Conservation (phyloP, 2,797 vertebrate species). For the Bradypodion ventrale region DNA sequence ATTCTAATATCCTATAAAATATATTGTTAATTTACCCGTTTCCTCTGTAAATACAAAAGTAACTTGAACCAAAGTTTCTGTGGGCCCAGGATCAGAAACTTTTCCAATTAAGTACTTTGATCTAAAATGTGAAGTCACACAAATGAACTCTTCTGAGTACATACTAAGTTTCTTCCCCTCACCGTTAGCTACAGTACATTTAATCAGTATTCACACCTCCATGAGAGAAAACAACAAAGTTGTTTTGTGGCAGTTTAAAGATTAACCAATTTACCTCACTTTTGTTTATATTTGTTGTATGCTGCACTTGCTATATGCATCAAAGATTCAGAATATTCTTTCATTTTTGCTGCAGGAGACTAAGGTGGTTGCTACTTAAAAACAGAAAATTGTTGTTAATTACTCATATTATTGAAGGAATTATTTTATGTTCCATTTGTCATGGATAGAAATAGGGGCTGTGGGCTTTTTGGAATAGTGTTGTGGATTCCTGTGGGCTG, state of each 20-base stretch:
- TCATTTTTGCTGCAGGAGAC: background rate
- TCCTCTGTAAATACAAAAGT: fast-evolving
- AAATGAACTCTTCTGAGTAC: background rate
- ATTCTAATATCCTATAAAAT: constrained; percentile 10
- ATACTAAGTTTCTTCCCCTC: background rate
- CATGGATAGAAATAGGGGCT: too few species aligned
- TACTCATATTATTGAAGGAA: background rate
- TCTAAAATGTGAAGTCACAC: background rate
- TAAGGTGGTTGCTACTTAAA: background rate
- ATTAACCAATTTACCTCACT: background rate
- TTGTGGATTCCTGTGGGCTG: too few species aligned
- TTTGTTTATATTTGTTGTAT: background rate
- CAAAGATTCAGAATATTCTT: too few species aligned
- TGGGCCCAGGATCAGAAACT: background rate
- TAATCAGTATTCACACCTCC: background rate
- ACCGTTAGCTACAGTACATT: background rate
- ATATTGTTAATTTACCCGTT: background rate
- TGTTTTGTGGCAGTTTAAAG: too few species aligned
- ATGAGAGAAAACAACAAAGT: background rate
- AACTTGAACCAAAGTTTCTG: too few species aligned
- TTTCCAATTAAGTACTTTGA: background rate
- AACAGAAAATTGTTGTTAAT: background rate
- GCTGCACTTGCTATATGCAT: background rate
- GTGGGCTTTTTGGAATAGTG: too few species aligned
- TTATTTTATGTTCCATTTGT: background rate